Conservation (phyloP, 1,140 invertebrate species). For the Helicorthomorpha holstii region DNA sequence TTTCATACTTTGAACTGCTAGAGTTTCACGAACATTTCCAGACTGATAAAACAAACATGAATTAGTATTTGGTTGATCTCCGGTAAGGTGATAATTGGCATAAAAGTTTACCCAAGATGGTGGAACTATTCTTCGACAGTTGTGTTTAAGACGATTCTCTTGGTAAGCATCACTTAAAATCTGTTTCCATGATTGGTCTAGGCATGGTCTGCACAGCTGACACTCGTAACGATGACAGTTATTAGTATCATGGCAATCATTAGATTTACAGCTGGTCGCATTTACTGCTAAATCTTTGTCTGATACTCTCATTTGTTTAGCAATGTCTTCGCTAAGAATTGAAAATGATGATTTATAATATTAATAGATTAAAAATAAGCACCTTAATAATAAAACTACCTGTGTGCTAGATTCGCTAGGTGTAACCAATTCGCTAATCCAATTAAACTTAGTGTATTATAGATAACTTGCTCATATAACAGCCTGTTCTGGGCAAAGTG, state of each 20-base stretch:
- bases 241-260: constrained; percentile 37
- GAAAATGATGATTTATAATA: neutral
- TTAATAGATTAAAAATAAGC: neutral
- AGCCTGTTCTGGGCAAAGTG: constrained; percentile 76
- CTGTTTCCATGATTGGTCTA: constrained; percentile 37
- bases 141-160: constrained; percentile 59
- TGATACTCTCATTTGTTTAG: constrained; percentile 45
- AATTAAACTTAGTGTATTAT: constrained; percentile 63
- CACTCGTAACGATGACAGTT: constrained; percentile 50
- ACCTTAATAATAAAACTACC: neutral
- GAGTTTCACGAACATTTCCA: too few relatives aligned
- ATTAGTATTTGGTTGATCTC: too few relatives aligned
- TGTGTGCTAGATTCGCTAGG: constrained; percentile 12
- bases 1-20: too few relatives aligned
- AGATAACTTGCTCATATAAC: constrained; percentile 84
- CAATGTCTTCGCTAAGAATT: neutral
- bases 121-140: constrained; percentile 63
- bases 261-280: constrained; percentile 44
- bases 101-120: constrained; percentile 43
- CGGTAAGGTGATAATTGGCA: too few relatives aligned
- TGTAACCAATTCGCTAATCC: constrained; percentile 43
- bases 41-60: too few relatives aligned
- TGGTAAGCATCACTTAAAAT: constrained; percentile 47
- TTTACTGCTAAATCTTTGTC: constrained; percentile 63
- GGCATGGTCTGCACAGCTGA: constrained; percentile 55